Base-by-base conservation (phyloP, 2,888 invertebrate genomes). In the Heliconius ismenius region DNA sequence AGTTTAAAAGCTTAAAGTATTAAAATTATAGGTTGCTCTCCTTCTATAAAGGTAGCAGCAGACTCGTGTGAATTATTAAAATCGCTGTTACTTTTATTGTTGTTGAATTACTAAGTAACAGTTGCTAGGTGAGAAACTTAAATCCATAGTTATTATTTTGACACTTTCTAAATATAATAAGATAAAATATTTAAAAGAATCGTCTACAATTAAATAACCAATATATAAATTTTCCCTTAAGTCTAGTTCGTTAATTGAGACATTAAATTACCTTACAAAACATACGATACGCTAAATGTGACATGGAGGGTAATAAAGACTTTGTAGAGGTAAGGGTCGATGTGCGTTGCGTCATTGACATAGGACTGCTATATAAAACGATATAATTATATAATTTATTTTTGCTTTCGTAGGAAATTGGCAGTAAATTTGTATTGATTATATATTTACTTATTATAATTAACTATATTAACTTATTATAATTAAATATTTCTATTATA, bases 241-340 rank as follows among this genome's bases (percentile, higher is more conserved):
- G 7, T 58, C 32, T 70, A n/a, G 9, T 70, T 13, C n/a, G 58
- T 70, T 70, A 39, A 73, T 39, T 21, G 60, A 60, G 26, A 39
- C 60, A 73, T 62, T 43, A 73, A 43, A 26, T 62, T 11, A 43
- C 60, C 39, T 26, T 62, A 62, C 24, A 26, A 73, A 73, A 73
- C 24, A 73, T 39, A 36, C 39, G 39, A 39, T 73, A 62, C 54
- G 54, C 39, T 62, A 60, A 32, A 24, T 58, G 26, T 39, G 70
- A 26, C 54, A 63, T 74, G 36, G 63, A 77, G 62, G 62, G 60
- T 62, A 75, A 65, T 74, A 72, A 74, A 75, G 64, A 58, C 54
- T 49, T n/a, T 36, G 74, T 67, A 75, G 74, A 77, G 70, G 77
- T 74, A 75, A 74, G 77, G 72, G 65, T 62, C 75, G 63, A 70